Percentiles rank a stretch among this genome's conserved stretches.
Evolutionary conservation across 2,888 invertebrate species (phyloP).

Genomic region (Amorpha juglandis): DNA sequence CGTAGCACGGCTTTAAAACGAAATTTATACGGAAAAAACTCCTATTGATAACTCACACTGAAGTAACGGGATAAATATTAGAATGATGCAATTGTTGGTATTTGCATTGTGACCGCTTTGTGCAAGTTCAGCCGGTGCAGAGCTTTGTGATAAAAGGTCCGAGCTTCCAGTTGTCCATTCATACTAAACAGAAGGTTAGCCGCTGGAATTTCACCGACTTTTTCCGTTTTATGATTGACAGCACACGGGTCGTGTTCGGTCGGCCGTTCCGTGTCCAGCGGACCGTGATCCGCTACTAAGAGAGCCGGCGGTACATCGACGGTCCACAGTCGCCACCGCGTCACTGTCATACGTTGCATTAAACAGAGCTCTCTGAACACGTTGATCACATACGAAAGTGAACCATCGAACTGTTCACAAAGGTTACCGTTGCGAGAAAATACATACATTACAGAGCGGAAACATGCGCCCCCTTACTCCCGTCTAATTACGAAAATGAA

Average conservation of each 20-base stretch:
- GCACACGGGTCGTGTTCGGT: conserved; percentile 79
- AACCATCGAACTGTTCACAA: conserved; percentile 54
- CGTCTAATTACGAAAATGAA: conserved; percentile 64
- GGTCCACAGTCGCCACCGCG: conserved; percentile 37
- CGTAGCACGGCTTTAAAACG: conserved; percentile 63
- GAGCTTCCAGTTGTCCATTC: conserved; percentile 50
- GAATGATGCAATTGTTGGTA: conserved; percentile 39
- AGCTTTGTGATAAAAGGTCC: conserved; percentile 61
- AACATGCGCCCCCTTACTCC: conserved; percentile 39
- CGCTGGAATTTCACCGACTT: conserved; percentile 68
- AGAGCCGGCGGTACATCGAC: conserved; percentile 66
- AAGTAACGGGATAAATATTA: conserved; percentile 39
- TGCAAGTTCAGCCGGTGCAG: conserved; percentile 55
- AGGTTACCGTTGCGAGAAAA: conserved; percentile 47
- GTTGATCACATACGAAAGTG: conserved; percentile 50
- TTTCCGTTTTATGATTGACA: conserved; percentile 82
- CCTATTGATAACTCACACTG: conserved; percentile 28
- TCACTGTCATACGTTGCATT: conserved; percentile 70
- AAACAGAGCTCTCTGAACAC: conserved; percentile 60
- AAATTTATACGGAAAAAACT: conserved; percentile 57
- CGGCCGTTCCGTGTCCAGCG: conserved; percentile 76
- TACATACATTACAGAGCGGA: conserved; percentile 26
- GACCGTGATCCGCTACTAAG: conserved; percentile 74
- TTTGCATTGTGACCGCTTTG: conserved; percentile 59
- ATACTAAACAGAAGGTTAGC: conserved; percentile 71